phyloP scores from a whole-genome alignment of 1,140 invertebrate genomes.

The Drosophila arawakana region DNA sequence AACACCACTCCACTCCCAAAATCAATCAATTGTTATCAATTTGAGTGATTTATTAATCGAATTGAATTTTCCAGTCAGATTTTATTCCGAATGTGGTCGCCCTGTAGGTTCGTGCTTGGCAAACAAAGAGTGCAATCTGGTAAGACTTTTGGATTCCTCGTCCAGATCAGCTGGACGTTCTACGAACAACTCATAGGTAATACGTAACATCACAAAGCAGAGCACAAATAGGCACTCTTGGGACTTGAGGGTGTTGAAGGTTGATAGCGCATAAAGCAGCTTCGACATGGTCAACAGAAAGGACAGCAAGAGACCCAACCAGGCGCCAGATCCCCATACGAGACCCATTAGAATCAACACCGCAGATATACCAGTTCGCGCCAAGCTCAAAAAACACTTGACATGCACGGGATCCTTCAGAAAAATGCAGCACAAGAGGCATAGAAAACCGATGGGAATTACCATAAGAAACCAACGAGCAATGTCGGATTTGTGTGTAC shows the following conservation, averaged over 20 bases:
- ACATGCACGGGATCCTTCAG: neutral
- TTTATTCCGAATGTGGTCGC: too few relatives aligned
- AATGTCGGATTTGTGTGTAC: neutral
- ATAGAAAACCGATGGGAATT: neutral
- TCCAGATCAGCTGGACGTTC: too few relatives aligned
- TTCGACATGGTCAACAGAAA: neutral
- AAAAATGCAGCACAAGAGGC: neutral
- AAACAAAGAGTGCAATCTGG: too few relatives aligned
- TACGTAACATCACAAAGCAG: neutral
- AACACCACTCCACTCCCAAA: too few relatives aligned
- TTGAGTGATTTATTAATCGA: too few relatives aligned
- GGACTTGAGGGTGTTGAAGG: neutral
- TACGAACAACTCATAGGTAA: neutral
- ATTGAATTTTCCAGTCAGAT: too few relatives aligned
- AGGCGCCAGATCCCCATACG: neutral
- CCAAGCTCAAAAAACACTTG: neutral
- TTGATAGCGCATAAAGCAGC: slow-evolving; percentile 10
- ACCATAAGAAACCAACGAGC: neutral
- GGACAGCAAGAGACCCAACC: neutral
- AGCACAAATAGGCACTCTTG: slow-evolving; percentile 16
- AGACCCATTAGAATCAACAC: slow-evolving; percentile 3
- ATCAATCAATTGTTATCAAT: too few relatives aligned
- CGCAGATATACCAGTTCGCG: neutral
- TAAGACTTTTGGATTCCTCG: too few relatives aligned
- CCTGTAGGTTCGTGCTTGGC: too few relatives aligned